phyloP scores from a whole-genome alignment of 1,140 invertebrate species.

The Monochamus saltuarius region DNA sequence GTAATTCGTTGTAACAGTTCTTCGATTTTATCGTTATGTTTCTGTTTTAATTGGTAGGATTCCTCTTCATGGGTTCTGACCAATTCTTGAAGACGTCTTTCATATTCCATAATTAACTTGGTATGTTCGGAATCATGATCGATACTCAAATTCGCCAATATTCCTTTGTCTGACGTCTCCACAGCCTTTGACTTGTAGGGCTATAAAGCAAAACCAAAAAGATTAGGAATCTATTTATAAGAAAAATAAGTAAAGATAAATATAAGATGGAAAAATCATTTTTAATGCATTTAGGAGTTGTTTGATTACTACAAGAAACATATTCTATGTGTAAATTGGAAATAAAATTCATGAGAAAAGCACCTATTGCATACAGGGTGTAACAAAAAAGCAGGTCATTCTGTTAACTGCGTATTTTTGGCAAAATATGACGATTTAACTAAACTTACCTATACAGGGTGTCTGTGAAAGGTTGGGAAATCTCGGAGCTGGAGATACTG shows the following conservation, averaged over 20 bases:
- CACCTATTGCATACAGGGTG: no score
- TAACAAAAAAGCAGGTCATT: no score
- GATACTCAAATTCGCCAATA: conserved; percentile 52
- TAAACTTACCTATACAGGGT: no score
- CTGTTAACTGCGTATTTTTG: no score
- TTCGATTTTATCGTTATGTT: conserved; percentile 78
- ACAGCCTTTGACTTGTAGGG: conserved; percentile 43
- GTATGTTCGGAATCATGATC: conserved; percentile 64
- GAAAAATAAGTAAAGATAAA: neutral
- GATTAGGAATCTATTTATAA: neutral
- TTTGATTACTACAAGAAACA: no score
- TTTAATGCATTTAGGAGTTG: no score
- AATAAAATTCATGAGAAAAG: no score
- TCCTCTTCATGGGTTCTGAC: conserved; percentile 68
- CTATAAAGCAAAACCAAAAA: conserved; percentile 13
- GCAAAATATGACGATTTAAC: no score
- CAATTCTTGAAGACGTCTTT: conserved; percentile 71
- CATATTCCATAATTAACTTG: conserved; percentile 68
- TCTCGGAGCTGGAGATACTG: no score
- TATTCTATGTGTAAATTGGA: no score
- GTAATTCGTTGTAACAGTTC: conserved; percentile 73
- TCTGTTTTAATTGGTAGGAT: conserved; percentile 69
- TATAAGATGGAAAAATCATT: no score
- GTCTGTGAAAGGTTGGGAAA: no score
- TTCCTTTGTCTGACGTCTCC: conserved; percentile 58